phyloP scores from a whole-genome alignment of 2,888 invertebrate genomes.

The Chaitophorus viminalis region DNA sequence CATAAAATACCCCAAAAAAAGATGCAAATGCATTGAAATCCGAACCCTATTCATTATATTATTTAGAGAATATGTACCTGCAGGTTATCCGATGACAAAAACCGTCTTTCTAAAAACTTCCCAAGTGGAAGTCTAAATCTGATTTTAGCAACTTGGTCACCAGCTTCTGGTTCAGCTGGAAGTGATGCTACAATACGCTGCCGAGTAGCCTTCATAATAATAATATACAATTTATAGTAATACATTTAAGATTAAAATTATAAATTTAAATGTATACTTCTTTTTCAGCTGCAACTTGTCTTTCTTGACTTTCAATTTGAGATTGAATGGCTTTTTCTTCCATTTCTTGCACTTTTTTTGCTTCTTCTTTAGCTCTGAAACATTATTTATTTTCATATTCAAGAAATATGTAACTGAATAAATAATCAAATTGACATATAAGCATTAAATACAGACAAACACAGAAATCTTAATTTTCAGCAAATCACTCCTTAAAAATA shows the following conservation, averaged over 20 bases:
- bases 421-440: constrained; percentile 1
- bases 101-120: constrained; percentile 80
- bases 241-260: background rate
- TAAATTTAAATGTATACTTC: constrained; percentile 71
- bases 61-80: constrained; percentile 67
- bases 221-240: constrained; percentile 16
- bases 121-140: constrained; percentile 85
- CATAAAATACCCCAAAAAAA: too few relatives aligned
- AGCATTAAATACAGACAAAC: too few relatives aligned
- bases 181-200: constrained; percentile 75
- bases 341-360: constrained; percentile 80
- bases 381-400: background rate
- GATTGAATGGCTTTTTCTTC: constrained; percentile 78
- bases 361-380: constrained; percentile 85
- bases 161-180: constrained; percentile 77
- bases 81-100: constrained; percentile 73
- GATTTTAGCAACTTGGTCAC: constrained; percentile 76
- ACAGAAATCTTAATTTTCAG: constrained; percentile 15
- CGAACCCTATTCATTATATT: too few relatives aligned
- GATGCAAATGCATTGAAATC: too few relatives aligned
- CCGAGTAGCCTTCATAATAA: constrained; percentile 69
- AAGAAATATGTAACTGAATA: background rate
- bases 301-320: constrained; percentile 79
- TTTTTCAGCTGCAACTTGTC: constrained; percentile 78
- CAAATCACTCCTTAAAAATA: background rate